Evolutionary conservation across 2,888 invertebrate species (phyloP).

Genomic region (Panopea generosa): DNA sequence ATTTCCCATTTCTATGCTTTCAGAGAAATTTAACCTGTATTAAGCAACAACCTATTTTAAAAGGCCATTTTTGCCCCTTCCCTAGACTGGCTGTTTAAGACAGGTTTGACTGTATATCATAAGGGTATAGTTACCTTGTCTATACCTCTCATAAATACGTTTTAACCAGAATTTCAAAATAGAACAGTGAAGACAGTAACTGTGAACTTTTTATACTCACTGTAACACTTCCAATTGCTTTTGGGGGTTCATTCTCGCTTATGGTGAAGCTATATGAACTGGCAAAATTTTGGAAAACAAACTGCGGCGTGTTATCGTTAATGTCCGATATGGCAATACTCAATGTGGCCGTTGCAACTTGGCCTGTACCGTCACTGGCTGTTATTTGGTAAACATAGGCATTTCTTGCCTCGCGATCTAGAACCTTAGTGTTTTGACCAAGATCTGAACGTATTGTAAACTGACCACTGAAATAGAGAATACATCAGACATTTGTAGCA

Average conservation of each 20-base stretch:
- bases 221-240: constrained; percentile 64
- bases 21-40: too few relatives aligned
- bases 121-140: too few relatives aligned
- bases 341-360: constrained; percentile 65
- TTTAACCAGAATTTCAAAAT: too few relatives aligned
- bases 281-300: constrained; percentile 21
- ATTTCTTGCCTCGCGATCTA: constrained; percentile 93
- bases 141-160: too few relatives aligned
- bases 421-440: constrained; percentile 84
- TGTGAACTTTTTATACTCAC: constrained; percentile 65
- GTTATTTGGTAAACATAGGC: constrained; percentile 86
- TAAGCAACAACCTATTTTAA: too few relatives aligned
- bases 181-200: too few relatives aligned
- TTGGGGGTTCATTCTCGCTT: constrained; percentile 51
- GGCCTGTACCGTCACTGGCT: constrained; percentile 48
- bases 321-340: constrained; percentile 69
- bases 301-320: constrained; percentile 75
- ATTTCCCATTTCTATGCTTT: too few relatives aligned
- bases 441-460: constrained; percentile 26
- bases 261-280: constrained; percentile 63
- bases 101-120: too few relatives aligned
- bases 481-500: too few relatives aligned
- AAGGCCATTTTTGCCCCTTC: too few relatives aligned
- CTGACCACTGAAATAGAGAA: constrained; percentile 58
- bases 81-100: too few relatives aligned